Evolutionary conservation across 2,888 invertebrate genomes (phyloP), one percentile per base, ranked within the genome.

Genomic region (Deilephila porcellus): DNA sequence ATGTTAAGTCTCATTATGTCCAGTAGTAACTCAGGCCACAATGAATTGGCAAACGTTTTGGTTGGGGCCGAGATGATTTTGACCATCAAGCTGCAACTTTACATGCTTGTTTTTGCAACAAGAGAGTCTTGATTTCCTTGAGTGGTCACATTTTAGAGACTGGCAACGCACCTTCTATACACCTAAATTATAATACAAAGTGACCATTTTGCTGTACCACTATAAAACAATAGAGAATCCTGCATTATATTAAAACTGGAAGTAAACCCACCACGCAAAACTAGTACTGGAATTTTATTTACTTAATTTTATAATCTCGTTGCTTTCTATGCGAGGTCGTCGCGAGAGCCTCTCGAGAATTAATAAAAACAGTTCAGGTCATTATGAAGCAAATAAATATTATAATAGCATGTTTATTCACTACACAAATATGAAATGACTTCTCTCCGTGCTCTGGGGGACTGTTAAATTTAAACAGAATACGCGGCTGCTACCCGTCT

Each of bases 331-430:
- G 17, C 25, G 60, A 25, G 60, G 60, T 14, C 60, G 60, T 29
- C 19, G 25, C 60, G 8, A 25, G 11, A 60, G 62, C 17, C 62
- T 29, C 62, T 11, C 34, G 20, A 37, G n/a, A 7, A n/a, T 37
- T 37, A 19, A 37, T 37, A 20, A 37, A 45, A 17, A 63, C 19
- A 37, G 20, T 45, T 64, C n/a, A 34, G 11, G 37, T 20, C 8
- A 37, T 63, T 32, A 63, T 63, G 19, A 64, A 19, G 34, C n/a
- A 19, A 37, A 64, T 64, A 64, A 64, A 64, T 20, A 64, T 62
- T 29, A 62, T 63, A 63, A 63, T 64, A n/a, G 37, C 56, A n/a
- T n/a, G 64, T 45, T 45, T n/a, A n/a, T 64, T 64, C n/a, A 32
- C 37, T 60, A 60, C 29, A 60, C 29, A 37, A 64, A 64, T 37